Evolutionary conservation across 2,888 invertebrate species (phyloP), one percentile per base, ranked within the genome.

Genomic region (Eristalinus sepulchralis): DNA sequence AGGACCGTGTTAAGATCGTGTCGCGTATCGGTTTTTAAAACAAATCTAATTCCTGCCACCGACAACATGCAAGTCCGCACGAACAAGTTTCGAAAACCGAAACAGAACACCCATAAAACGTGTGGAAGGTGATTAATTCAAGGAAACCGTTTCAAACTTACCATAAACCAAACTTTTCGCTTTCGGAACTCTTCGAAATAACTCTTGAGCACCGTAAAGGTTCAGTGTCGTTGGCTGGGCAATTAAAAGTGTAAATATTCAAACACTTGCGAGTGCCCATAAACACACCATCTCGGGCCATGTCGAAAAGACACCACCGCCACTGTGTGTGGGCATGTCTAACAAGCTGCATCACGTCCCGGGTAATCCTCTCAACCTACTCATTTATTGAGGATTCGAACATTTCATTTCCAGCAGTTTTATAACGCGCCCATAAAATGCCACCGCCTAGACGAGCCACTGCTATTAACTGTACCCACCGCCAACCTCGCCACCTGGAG

Each of bases 361-460:
- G 36, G 20, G 68, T 85, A 66, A 77, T 73, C 24, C 27, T 63
- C 47, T 63, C 72, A 82, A 70, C 68, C 68, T 73, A 62, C 63
- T 85, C 80, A 72, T 81, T 75, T 80, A 84, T 84, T 84, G 80
- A 80, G 70, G 76, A 76, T 55, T 72, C 77, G 47, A 67, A 84
- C 63, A 71, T 62, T 68, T 57, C 72, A 63, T 85, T 63, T 68
- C 36, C 55, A 70, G 77, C 60, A 36, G 59, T 82, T 85, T 85
- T 85, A 85, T 85, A 78, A 63, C 85, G 53, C 72, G 68, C 73
- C 82, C 85, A 77, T 85, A 82, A 82, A 82, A 78, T 24, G n/a
- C 59, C 72, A 47, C 24, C 71, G 77, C 77, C 82, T 72, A 68
- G 85, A 71, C 47, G 72, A 77, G 36, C 68, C 72, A 27, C 27